phyloP scores from a whole-genome alignment of 2,797 vertebrate genomes.

The Steatocranus sp. region DNA sequence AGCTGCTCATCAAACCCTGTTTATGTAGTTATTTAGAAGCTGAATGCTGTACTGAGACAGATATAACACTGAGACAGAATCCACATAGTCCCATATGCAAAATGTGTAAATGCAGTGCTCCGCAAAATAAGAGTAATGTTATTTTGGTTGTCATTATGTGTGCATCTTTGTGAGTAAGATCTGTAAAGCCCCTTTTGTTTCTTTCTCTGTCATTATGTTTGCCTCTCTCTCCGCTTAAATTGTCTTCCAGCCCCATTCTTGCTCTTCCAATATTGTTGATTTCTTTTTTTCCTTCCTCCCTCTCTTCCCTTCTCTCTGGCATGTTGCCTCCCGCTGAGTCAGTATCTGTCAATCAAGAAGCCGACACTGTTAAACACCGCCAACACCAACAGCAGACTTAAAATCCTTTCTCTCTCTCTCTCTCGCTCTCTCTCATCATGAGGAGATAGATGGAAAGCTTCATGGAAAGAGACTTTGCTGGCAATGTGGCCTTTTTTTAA shows the following conservation, averaged over 20 bases:
- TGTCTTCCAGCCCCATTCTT: not conserved
- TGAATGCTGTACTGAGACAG: not conserved
- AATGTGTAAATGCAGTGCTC: not conserved
- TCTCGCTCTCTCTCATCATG: not conserved
- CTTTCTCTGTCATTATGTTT: slow-evolving; percentile 6
- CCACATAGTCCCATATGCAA: not conserved
- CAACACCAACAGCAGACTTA: slow-evolving; percentile 30
- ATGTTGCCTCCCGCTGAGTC: slow-evolving; percentile 36
- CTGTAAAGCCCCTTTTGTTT: not conserved
- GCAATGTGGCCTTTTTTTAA: not conserved
- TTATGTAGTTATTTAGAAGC: not conserved
- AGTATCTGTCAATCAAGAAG: slow-evolving; percentile 47
- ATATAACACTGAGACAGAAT: not conserved
- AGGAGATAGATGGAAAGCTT: slow-evolving; percentile 2
- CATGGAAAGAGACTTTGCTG: not conserved
- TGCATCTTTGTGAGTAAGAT: not conserved
- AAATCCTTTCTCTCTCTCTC: not conserved
- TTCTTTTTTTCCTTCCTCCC: not conserved
- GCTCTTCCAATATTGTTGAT: slow-evolving; percentile 9
- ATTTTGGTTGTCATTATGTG: not conserved
- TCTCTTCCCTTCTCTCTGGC: slow-evolving; percentile 11
- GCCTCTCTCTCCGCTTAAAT: not conserved
- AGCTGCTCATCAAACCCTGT: not conserved
- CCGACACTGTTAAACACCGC: slow-evolving; percentile 18
- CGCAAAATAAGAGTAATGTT: not conserved